phyloP scores from a whole-genome alignment of 2,888 invertebrate species.

The Notodonta ziczac region DNA sequence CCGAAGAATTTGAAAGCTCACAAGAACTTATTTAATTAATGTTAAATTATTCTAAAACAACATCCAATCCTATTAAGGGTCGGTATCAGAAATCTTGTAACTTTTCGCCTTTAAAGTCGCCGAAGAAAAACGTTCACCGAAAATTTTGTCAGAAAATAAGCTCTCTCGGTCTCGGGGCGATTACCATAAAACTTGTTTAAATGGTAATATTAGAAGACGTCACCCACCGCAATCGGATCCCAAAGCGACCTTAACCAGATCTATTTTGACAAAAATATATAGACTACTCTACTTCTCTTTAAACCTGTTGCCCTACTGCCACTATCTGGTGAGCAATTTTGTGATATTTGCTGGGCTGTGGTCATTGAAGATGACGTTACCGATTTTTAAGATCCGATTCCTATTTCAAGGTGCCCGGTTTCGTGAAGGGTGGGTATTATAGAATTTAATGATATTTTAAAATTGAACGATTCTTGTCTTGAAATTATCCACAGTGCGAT shows the following conservation, averaged over 20 bases:
- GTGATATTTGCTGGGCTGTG: slow-evolving; percentile 23
- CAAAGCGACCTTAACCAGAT: slow-evolving; percentile 58
- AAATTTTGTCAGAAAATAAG: slow-evolving; percentile 76
- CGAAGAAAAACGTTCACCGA: slow-evolving; percentile 73
- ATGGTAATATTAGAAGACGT: slow-evolving; percentile 84
- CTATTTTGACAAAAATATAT: slow-evolving; percentile 48
- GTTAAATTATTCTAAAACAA: slow-evolving; percentile 68
- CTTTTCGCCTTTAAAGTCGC: slow-evolving; percentile 73
- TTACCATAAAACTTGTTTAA: slow-evolving; percentile 85
- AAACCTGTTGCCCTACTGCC: slow-evolving; percentile 31
- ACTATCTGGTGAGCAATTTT: not conserved
- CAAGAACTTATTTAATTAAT: slow-evolving; percentile 70
- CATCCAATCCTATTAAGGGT: slow-evolving; percentile 73
- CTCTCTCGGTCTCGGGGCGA: slow-evolving; percentile 67
- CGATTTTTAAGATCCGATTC: slow-evolving; percentile 51
- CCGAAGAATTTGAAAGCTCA: slow-evolving; percentile 47
- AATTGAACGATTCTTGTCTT: slow-evolving; percentile 20
- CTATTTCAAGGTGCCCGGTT: slow-evolving; percentile 59
- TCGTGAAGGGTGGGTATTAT: slow-evolving; percentile 41
- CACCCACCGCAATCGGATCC: slow-evolving; percentile 70
- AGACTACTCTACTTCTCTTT: slow-evolving; percentile 16
- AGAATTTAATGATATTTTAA: slow-evolving; percentile 35
- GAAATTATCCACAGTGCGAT: too few species aligned
- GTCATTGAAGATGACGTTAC: slow-evolving; percentile 32
- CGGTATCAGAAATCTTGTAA: slow-evolving; percentile 73